Evolutionary conservation across 1,140 invertebrate species (phyloP).

Genomic region (Euura lappo): DNA sequence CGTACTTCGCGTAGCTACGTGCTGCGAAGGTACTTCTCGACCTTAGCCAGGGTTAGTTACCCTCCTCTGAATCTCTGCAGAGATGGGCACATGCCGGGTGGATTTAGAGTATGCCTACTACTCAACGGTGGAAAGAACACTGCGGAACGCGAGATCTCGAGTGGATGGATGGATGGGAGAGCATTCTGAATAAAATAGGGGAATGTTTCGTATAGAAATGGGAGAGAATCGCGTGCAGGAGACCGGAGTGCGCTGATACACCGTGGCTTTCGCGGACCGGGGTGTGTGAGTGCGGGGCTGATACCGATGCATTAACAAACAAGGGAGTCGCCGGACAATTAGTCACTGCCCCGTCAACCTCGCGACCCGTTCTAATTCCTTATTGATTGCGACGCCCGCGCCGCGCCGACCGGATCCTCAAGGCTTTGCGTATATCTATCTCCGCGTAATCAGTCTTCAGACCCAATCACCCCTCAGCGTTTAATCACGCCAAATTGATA

Average conservation of each 20-base stretch:
- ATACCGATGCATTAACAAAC: background rate
- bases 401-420: background rate
- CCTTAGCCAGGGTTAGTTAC: background rate
- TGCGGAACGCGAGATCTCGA: background rate
- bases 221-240: too few relatives aligned
- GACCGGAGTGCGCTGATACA: background rate
- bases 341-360: background rate
- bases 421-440: background rate
- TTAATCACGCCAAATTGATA: slow-evolving; percentile 1
- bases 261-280: background rate
- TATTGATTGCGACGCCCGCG: background rate
- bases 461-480: background rate
- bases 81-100: background rate
- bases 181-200: background rate
- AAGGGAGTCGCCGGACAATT: background rate
- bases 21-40: background rate
- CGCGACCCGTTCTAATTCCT: slow-evolving; percentile 1
- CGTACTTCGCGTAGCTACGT: background rate
- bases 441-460: background rate
- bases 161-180: background rate
- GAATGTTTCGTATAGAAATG: too few relatives aligned
- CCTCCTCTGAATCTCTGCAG: background rate
- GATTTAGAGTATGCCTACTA: background rate
- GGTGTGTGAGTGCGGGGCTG: background rate
- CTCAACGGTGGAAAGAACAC: background rate